Evolutionary conservation across 2,113 vertebrate genomes (phyloP).

Genomic region (Cnemophilus loriae): DNA sequence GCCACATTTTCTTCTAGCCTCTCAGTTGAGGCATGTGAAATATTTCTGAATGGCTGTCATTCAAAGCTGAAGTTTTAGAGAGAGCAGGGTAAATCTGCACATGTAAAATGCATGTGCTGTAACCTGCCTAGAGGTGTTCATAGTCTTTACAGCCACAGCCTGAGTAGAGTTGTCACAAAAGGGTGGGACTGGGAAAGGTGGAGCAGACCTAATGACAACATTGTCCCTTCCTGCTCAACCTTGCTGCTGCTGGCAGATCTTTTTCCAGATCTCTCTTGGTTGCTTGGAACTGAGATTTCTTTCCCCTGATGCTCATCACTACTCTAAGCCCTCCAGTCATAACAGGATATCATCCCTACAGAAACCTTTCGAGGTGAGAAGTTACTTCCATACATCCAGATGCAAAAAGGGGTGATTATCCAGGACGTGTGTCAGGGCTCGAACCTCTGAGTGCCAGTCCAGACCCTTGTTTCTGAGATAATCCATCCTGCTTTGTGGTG

Average conservation of each 20-base stretch:
- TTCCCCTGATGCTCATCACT: neutral
- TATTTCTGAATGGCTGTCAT: neutral
- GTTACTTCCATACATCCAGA: neutral
- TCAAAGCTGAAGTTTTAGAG: neutral
- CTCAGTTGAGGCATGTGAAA: neutral
- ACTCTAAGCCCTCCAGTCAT: neutral
- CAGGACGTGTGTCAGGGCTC: neutral
- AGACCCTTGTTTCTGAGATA: neutral
- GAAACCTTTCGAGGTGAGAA: neutral
- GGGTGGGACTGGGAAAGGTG: neutral
- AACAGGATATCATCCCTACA: neutral
- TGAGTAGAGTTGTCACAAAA: neutral
- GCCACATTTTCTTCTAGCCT: constrained; percentile 4
- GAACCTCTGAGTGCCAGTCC: neutral
- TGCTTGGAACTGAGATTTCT: neutral
- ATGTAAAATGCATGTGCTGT: neutral
- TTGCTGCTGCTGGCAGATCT: neutral
- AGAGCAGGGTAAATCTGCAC: neutral
- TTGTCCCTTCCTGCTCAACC: neutral
- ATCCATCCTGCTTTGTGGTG: neutral
- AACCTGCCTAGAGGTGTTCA: neutral
- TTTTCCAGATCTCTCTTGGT: neutral
- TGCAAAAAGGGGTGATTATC: neutral
- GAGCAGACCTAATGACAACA: neutral
- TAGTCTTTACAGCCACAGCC: neutral